A percentile compares a stretch with the other conserved stretches of the same genome.
These are phyloP conservation scores for Sarotherodon lohbergeri DNA, from an alignment of 2,113 vertebrate genomes.

Conservation along the genomic window DNA sequence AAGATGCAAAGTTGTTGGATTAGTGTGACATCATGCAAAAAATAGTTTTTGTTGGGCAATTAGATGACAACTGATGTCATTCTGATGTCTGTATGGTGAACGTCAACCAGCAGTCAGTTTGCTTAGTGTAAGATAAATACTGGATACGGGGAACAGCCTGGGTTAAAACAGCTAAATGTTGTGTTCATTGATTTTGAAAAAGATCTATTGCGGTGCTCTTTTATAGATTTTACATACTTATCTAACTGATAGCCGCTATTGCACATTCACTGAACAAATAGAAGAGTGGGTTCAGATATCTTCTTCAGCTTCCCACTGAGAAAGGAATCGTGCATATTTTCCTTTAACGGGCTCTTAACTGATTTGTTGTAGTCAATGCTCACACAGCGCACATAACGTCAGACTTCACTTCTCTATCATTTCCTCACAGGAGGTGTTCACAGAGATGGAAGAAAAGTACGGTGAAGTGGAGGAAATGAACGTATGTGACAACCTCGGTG, in stretches of 20 bases:
- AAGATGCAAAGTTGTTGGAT: background rate
- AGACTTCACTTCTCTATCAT: background rate
- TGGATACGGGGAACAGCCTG: background rate
- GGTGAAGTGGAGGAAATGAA: conserved; percentile 99
- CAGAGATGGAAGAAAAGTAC: conserved; percentile 98
- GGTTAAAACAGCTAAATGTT: background rate
- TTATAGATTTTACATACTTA: background rate
- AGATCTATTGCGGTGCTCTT: background rate
- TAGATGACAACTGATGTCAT: background rate
- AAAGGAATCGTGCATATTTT: background rate
- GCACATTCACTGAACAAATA: background rate
- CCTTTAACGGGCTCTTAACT: background rate
- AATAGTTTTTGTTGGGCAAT: background rate
- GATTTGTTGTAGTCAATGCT: background rate
- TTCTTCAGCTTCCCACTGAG: background rate
- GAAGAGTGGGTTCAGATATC: background rate
- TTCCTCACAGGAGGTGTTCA: conserved; percentile 86
- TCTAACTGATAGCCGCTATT: background rate
- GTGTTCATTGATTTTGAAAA: background rate
- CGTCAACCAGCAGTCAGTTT: background rate
- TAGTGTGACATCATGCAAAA: background rate
- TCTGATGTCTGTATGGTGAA: background rate
- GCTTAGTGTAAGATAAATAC: background rate
- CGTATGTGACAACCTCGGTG: conserved; percentile 95
- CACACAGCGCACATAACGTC: background rate